These are phyloP conservation scores for Eulithis prunata DNA, from an alignment of 2,888 invertebrate genomes.

Conservation along the genomic window DNA sequence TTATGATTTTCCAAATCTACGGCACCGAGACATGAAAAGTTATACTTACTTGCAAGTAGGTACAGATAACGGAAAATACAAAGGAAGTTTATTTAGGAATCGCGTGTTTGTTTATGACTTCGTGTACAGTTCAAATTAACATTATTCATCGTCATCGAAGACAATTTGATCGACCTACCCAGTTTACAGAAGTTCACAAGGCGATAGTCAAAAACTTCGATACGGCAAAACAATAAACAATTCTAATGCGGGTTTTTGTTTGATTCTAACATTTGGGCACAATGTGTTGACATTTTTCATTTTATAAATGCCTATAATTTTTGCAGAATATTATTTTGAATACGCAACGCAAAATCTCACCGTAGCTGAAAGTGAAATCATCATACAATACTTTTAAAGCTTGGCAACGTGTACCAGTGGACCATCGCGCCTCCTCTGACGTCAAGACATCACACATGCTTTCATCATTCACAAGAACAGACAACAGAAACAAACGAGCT, in stretches of 20 bases:
- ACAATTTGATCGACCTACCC: slow-evolving; percentile 21
- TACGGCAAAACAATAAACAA: not conserved
- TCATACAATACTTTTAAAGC: slow-evolving; percentile 33
- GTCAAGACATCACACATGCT: slow-evolving; percentile 46
- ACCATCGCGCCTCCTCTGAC: slow-evolving; percentile 66
- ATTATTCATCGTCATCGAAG: slow-evolving; percentile 42
- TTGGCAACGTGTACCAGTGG: slow-evolving; percentile 58
- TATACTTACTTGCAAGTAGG: slow-evolving; percentile 4
- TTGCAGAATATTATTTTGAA: not conserved
- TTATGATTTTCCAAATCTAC: slow-evolving; percentile 27
- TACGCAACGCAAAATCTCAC: slow-evolving; percentile 12
- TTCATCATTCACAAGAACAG: slow-evolving; percentile 43
- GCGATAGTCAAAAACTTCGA: slow-evolving; percentile 19
- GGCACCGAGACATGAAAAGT: slow-evolving; percentile 30
- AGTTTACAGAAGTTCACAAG: slow-evolving; percentile 13
- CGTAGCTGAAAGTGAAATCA: slow-evolving; percentile 23
- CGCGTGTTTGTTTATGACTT: slow-evolving; percentile 55
- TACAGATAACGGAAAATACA: slow-evolving; percentile 39
- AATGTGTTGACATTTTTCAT: not conserved
- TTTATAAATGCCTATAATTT: not conserved
- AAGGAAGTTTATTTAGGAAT: slow-evolving; percentile 52
- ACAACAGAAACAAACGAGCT: slow-evolving; percentile 32
- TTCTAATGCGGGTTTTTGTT: slow-evolving; percentile 3
- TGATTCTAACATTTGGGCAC: not conserved
- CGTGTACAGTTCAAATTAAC: slow-evolving; percentile 54